Evolutionary conservation across 2,113 vertebrate species (phyloP).

Genomic region (Pelobates fuscus): DNA sequence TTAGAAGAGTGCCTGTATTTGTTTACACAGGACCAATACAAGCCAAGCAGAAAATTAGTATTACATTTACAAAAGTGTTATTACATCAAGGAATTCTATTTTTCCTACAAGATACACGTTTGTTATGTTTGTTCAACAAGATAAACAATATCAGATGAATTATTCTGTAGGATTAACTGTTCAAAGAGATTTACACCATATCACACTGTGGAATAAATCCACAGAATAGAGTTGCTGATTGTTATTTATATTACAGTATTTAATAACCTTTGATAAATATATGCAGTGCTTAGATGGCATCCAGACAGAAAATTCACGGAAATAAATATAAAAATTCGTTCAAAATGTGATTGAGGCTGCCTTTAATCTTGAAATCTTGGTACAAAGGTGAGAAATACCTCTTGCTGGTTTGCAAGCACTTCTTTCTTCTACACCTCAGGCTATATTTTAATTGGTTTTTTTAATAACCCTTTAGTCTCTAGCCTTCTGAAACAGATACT

Average conservation of each 20-base stretch:
- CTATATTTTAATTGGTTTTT: conserved; percentile 25
- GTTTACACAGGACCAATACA: too few relatives aligned
- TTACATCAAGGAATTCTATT: too few relatives aligned
- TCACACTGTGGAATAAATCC: background rate
- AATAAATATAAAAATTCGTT: background rate
- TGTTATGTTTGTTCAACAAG: background rate
- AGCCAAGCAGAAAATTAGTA: too few relatives aligned
- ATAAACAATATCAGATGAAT: background rate
- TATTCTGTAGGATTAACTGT: background rate
- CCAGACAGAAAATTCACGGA: background rate
- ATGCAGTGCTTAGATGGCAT: too few relatives aligned
- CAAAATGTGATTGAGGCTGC: background rate
- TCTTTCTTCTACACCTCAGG: conserved; percentile 15
- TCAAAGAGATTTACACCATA: background rate
- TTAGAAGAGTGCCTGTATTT: too few relatives aligned
- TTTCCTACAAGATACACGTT: too few relatives aligned
- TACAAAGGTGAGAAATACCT: conserved; percentile 18
- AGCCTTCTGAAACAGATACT: conserved; percentile 1
- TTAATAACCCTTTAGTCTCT: conserved; percentile 23
- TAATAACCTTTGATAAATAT: background rate
- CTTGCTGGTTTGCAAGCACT: conserved; percentile 15
- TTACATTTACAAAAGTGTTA: too few relatives aligned
- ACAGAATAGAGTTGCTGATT: background rate
- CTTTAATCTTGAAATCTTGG: conserved; percentile 21
- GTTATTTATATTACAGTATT: too few relatives aligned